A percentile compares a stretch with the other conserved stretches of the same genome.
These are phyloP conservation scores for Pelvicachromis taeniatus DNA, from an alignment of 2,113 vertebrate species.

Conservation along the genomic window DNA sequence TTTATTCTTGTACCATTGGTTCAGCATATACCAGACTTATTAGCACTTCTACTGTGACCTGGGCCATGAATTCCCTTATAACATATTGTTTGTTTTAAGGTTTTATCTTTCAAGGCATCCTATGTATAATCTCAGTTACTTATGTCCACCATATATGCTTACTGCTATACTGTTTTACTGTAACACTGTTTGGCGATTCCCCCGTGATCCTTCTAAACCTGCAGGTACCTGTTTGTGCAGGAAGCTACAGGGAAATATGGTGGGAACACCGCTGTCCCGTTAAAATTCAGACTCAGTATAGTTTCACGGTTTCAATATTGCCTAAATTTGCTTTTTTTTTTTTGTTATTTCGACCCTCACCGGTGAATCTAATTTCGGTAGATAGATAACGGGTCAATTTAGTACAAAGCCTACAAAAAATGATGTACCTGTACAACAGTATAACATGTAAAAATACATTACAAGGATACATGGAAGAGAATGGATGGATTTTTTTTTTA, in stretches of 20 bases:
- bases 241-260: not conserved
- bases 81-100: not conserved
- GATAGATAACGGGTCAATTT: not conserved
- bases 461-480: accelerated
- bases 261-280: not conserved
- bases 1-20: not conserved
- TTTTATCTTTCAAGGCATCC: not conserved
- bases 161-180: not conserved
- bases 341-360: not conserved
- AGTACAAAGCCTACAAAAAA: not conserved
- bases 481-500: not conserved
- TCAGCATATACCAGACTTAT: not conserved
- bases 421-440: not conserved
- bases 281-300: not conserved
- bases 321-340: not conserved
- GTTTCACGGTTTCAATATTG: not conserved
- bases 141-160: not conserved
- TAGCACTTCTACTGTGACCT: not conserved
- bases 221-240: not conserved
- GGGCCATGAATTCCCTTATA: not conserved
- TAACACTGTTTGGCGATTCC: not conserved
- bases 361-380: not conserved
- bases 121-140: not conserved
- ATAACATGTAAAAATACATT: not conserved
- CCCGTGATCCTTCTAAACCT: not conserved